Percentiles rank a stretch among this genome's conserved stretches.
Conservation (phyloP, 2,888 invertebrate species). For the Apotomis betuletana region DNA sequence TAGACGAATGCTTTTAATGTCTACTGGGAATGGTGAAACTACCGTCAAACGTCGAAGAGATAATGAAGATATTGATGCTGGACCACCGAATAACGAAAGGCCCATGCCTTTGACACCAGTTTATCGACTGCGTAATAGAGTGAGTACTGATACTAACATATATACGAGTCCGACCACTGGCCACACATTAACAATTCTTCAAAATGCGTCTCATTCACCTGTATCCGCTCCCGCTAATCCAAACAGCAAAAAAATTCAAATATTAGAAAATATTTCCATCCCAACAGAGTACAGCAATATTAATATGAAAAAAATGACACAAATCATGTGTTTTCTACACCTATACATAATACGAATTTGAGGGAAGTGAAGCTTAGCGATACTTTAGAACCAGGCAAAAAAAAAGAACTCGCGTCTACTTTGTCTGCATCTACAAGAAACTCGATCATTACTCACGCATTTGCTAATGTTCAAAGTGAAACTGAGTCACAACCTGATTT, state of each 20-base stretch:
- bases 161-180: too few relatives aligned
- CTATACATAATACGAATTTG: constrained; percentile 6
- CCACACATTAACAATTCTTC: too few relatives aligned
- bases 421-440: constrained; percentile 6
- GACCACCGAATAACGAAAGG: too few relatives aligned
- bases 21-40: too few relatives aligned
- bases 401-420: constrained; percentile 5
- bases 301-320: constrained; percentile 6
- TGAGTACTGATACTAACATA: too few relatives aligned
- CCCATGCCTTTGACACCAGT: too few relatives aligned
- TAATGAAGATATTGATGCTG: too few relatives aligned
- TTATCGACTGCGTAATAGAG: too few relatives aligned
- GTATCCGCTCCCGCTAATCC: background rate
- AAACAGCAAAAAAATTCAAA: background rate
- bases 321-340: constrained; percentile 6
- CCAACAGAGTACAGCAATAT: constrained; percentile 5
- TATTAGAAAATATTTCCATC: constrained; percentile 6
- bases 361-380: constrained; percentile 5
- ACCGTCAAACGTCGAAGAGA: too few relatives aligned
- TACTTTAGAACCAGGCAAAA: constrained; percentile 6
- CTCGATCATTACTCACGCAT: constrained; percentile 2
- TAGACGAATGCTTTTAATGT: too few relatives aligned
- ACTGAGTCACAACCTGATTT: background rate
- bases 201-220: too few relatives aligned
- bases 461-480: constrained; percentile 6